Base-by-base conservation (phyloP, 2,888 invertebrate species). In the Drosophila sordidula region DNA sequence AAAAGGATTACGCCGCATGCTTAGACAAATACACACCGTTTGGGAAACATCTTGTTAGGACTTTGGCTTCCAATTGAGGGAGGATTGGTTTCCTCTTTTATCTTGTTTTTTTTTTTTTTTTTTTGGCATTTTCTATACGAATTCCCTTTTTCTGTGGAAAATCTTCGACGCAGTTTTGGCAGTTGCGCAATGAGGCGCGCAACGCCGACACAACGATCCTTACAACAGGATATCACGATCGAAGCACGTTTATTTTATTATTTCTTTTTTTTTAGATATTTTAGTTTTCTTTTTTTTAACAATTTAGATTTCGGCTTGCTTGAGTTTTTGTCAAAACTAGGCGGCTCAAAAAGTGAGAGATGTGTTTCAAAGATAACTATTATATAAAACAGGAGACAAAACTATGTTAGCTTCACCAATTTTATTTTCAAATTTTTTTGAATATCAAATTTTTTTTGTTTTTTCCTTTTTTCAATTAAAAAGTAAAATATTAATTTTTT, bases 1-100 rank as follows among this genome's bases (percentile, higher is more conserved):
- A 90, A 90, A 90, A 90, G 90, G 90, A 90, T 90, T 90, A 90
- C 87, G 87, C 87, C 76, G 78, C 77, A 78, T 78, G 79, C 78
- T 75, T 82, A 85, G 75, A 84, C 56, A 83, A 86, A 74, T 74
- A 77, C 66, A 57, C 32, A 57, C 25, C 46, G 47, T 32, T 64
- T 66, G 83, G 50, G 59, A 50, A 82, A 79, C 75, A 89, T 90
- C 90, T 90, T 87, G 87, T 89, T 90, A 90, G 72, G 70, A 74
- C 63, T 75, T 78, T 75, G 68, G 70, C 70, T 59, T 71, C 74
- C 62, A 76, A 69, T 83, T 83, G 89, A 89, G 89, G 89, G 90
- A 79, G 89, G 83, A 84, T 83, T 74, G 71, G 73, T 85, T 79
- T 78, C 69, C 83, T 77, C 47, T 50, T 62, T 67, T 55, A 16